These are phyloP conservation scores for Phacellophora camtschatica DNA, from an alignment of 30 jellyfish, hydroid and myxozoan genomes.

Conservation along the genomic window DNA sequence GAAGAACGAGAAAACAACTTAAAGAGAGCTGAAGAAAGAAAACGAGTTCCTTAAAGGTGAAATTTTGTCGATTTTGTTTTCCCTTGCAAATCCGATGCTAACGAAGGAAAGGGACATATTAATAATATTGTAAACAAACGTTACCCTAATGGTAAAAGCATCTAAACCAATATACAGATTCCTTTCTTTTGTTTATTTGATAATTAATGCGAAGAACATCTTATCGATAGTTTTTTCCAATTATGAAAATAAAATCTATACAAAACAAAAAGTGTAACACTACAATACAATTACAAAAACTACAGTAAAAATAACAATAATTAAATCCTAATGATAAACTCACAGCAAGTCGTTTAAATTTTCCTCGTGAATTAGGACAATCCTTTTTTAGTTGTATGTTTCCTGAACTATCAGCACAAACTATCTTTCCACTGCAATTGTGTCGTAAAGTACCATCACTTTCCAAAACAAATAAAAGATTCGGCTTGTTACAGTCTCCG, in stretches of 20 bases:
- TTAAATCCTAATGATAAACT: neutral
- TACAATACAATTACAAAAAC: no score
- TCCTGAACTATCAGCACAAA: conserved; percentile 60
- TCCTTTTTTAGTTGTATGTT: conserved; percentile 3
- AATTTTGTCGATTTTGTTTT: no score
- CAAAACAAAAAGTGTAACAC: neutral
- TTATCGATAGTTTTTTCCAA: no score
- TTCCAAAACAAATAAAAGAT: conserved; percentile 54
- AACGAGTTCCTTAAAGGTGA: no score
- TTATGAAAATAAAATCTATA: no score
- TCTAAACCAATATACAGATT: neutral
- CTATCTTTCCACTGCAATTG: conserved; percentile 85
- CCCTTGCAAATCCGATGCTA: no score
- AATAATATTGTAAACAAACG: no score
- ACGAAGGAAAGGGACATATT: no score
- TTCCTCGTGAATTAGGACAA: conserved; percentile 29
- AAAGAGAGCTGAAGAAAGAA: no score
- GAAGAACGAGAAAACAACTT: no score
- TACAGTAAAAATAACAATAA: neutral
- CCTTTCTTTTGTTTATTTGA: neutral
- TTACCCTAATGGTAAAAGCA: no score
- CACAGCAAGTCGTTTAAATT: conserved; percentile 48
- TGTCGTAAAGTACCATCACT: conserved; percentile 78
- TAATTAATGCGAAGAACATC: no score
- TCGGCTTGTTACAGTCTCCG: conserved; percentile 68